Conservation (phyloP, 2,113 vertebrate species). For the Damaliscus lunatus region DNA sequence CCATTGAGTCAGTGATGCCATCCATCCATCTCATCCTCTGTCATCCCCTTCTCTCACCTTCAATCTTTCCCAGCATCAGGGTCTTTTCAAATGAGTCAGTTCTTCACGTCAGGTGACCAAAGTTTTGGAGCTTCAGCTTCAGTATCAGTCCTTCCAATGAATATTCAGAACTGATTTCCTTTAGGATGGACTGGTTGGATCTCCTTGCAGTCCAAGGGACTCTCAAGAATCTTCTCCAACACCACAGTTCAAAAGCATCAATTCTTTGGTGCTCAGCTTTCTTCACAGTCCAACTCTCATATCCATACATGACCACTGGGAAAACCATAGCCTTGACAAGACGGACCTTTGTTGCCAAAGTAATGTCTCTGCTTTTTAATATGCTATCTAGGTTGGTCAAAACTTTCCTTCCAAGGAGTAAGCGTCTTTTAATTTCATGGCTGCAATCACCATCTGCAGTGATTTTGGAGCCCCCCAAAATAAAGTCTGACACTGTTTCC, state of each 20-base stretch:
- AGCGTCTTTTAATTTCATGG: no score
- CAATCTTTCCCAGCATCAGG: background rate
- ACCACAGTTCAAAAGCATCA: background rate
- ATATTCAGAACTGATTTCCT: background rate
- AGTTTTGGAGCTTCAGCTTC: background rate
- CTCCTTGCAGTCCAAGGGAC: background rate
- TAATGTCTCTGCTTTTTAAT: no score
- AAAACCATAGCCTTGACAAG: no score
- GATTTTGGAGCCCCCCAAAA: no score
- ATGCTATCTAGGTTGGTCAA: no score
- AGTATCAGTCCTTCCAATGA: background rate
- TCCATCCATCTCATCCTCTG: background rate
- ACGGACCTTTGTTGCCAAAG: no score
- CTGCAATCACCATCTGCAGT: no score
- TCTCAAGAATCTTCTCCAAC: background rate
- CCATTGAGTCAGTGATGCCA: background rate
- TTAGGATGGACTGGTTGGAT: background rate
- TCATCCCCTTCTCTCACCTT: background rate
- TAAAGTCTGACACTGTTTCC: no score
- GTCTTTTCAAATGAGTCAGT: background rate
- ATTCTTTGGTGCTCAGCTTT: fast-evolving
- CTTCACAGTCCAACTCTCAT: no score
- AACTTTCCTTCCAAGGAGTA: no score
- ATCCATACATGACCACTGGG: no score
- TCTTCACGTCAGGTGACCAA: background rate